Percentiles rank a stretch among this genome's conserved stretches.
Evolutionary conservation across 2,113 vertebrate genomes (phyloP).

Genomic region (Xyrauchen texanus): DNA sequence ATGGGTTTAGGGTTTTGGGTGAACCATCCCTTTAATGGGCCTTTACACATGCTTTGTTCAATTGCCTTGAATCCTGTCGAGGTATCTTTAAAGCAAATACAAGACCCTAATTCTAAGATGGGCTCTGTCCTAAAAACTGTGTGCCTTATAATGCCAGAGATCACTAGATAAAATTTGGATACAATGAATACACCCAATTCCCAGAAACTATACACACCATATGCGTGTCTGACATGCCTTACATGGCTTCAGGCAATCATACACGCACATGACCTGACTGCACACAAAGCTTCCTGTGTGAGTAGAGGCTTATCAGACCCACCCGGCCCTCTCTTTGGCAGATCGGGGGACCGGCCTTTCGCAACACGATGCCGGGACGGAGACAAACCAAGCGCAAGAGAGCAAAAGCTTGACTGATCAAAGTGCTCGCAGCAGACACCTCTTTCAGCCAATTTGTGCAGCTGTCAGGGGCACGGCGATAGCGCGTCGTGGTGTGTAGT

Average conservation of each 20-base stretch:
- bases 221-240: conserved; percentile 17
- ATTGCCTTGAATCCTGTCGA: too few relatives aligned
- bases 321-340: conserved; percentile 38
- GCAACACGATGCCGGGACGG: conserved; percentile 38
- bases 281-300: conserved; percentile 21
- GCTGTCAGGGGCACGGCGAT: conserved; percentile 70
- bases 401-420: conserved; percentile 63
- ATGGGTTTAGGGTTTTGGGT: too few relatives aligned
- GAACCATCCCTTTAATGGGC: too few relatives aligned
- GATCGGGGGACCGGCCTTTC: conserved; percentile 25
- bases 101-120: too few relatives aligned
- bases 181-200: conserved; percentile 19
- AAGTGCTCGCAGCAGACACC: conserved; percentile 69
- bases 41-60: too few relatives aligned
- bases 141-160: background rate
- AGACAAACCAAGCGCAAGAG: conserved; percentile 42
- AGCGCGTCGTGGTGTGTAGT: conserved; percentile 68
- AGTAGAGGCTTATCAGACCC: conserved; percentile 35
- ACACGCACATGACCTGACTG: conserved; percentile 11
- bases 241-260: conserved; percentile 35
- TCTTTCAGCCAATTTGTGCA: conserved; percentile 75
- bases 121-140: background rate
- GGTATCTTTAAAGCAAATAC: too few relatives aligned
- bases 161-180: conserved; percentile 1
- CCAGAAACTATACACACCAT: conserved; percentile 31